Base-by-base conservation (phyloP, 1,140 invertebrate species). In the Acyrthosiphon pisum region DNA sequence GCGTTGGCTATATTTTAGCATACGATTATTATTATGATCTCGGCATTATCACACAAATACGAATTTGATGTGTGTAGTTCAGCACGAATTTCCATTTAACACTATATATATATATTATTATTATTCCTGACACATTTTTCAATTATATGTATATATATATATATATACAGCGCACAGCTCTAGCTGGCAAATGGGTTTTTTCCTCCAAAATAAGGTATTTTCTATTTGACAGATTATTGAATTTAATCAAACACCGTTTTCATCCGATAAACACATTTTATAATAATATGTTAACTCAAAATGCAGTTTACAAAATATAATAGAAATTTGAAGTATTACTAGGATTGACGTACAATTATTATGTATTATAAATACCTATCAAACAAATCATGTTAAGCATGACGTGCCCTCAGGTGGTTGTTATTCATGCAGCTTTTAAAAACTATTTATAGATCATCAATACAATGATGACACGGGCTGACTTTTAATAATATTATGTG, bases 1-100 rank as follows among this genome's bases (percentile, higher is more conserved):
- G 60, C 90, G 68, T 91, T n/a, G 56, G n/a, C 41, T 91, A 48
- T 91, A 81, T 35, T 81, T 91, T 81, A 76, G 30, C 90, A 91
- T 37, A 91, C 56, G 60, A 91, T 81, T 68, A n/a, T 26, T 26
- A n/a, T 83, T 22, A 83, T 37, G 60, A 76, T 76, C n/a, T 76
- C 18, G 60, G 30, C 6, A 76, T n/a, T 76, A 76, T 14, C 60
- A n/a, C 23, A 20, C 18, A 48, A 41, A 81, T 41, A 44, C 35
- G 83, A 44, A 87, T 87, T 46, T 46, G 84, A 87, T 46, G 44
- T 87, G 84, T 46, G 18, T n/a, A n/a, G 84, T 87, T 46, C 84
- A 50, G 9, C 4, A 50, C n/a, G 26, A n/a, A 88, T 88, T 88
- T 50, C 37, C 86, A 88, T 88, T 35, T 18, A 50, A 88, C 48